Evolutionary conservation across 2,888 invertebrate genomes (phyloP).

Genomic region (Odontomyia ornata): DNA sequence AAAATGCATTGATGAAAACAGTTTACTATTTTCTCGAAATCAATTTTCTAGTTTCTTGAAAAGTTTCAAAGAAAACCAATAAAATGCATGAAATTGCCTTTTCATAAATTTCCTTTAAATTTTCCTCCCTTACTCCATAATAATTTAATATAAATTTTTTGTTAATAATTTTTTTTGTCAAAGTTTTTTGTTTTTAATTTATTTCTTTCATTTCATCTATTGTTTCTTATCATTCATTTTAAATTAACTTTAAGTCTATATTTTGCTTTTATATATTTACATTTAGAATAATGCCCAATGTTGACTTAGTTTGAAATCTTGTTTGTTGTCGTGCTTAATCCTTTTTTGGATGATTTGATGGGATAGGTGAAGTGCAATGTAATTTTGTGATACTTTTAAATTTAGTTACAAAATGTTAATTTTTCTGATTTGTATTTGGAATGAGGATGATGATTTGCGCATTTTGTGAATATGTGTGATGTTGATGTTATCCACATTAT

Average conservation of each 20-base stretch:
- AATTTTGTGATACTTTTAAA: background rate
- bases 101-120: conserved; percentile 6
- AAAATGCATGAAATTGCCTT: background rate
- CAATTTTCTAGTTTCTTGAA: background rate
- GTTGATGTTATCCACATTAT: background rate
- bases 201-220: conserved; percentile 22
- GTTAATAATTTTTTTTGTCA: no score
- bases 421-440: background rate
- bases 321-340: conserved; percentile 13
- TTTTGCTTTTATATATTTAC: conserved; percentile 50
- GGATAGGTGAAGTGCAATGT: conserved; percentile 19
- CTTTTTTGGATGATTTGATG: no score
- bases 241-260: conserved; percentile 45
- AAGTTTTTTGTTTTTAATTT: background rate
- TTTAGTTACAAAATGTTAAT: conserved; percentile 20
- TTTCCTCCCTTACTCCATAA: conserved; percentile 25
- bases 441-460: background rate
- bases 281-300: conserved; percentile 52
- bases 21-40: background rate
- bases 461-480: background rate
- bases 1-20: no score
- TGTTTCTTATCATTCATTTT: conserved; percentile 32
- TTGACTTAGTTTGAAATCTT: conserved; percentile 44
- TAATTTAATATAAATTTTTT: conserved; percentile 44
- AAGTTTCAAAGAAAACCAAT: background rate